Conservation (phyloP, 2,797 vertebrate genomes). For the Erethizon dorsatum region DNA sequence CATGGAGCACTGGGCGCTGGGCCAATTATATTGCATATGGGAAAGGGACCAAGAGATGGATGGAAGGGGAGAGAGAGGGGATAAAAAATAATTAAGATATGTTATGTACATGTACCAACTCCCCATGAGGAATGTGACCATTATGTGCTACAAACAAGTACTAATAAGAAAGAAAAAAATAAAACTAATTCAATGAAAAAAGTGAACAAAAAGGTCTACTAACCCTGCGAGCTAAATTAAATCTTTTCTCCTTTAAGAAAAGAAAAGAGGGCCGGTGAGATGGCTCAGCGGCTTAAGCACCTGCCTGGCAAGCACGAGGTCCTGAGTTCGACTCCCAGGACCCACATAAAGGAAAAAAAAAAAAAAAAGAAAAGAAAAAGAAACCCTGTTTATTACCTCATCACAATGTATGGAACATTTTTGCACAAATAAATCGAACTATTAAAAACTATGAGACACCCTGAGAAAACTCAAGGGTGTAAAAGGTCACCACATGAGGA, state of each 20-base stretch:
- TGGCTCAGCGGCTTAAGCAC: too few relatives aligned
- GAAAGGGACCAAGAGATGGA: not conserved
- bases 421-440: conserved; percentile 8
- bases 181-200: not conserved
- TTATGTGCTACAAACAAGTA: not conserved
- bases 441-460: not conserved
- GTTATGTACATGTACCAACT: not conserved
- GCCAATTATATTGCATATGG: not conserved
- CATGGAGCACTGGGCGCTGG: not conserved
- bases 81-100: not conserved
- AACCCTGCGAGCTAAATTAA: not conserved
- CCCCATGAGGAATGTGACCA: not conserved
- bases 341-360: too few relatives aligned
- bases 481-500: not conserved
- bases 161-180: not conserved
- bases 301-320: too few relatives aligned
- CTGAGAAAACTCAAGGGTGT: not conserved
- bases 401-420: not conserved
- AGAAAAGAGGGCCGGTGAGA: too few relatives aligned
- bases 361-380: not conserved
- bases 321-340: too few relatives aligned
- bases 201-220: not conserved
- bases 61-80: not conserved
- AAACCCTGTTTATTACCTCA: not conserved
- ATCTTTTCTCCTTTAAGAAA: not conserved